A percentile compares a stretch with the other conserved stretches of the same genome.
Evolutionary conservation across 2,888 invertebrate genomes (phyloP).

Genomic region (Ferdinandea cuprea): DNA sequence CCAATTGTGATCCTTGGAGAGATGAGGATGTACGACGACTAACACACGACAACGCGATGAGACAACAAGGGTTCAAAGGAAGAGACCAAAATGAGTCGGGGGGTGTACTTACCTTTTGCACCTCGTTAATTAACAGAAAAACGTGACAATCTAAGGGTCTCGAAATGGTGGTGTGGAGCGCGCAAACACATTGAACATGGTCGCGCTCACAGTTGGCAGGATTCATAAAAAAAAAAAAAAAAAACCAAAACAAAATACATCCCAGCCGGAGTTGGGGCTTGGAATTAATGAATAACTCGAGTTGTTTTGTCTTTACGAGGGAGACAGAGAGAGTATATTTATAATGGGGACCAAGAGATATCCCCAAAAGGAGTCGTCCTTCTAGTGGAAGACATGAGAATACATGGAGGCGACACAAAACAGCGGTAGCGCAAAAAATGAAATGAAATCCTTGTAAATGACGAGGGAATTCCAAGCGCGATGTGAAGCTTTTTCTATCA

Average conservation of each 20-base stretch:
- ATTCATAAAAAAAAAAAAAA: slow-evolving; percentile 34
- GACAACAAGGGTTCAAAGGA: slow-evolving; percentile 39
- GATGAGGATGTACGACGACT: slow-evolving; percentile 11
- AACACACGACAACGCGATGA: slow-evolving; percentile 16
- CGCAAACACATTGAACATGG: slow-evolving; percentile 70
- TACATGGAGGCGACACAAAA: slow-evolving; percentile 12
- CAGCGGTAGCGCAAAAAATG: too few species aligned
- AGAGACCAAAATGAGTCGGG: slow-evolving; percentile 9
- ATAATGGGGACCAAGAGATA: slow-evolving; percentile 24
- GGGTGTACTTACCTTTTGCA: slow-evolving; percentile 72
- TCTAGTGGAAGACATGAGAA: slow-evolving; percentile 17
- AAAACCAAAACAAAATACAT: slow-evolving; percentile 38
- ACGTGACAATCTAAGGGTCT: slow-evolving; percentile 70
- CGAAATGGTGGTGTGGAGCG: slow-evolving; percentile 12
- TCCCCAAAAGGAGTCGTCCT: slow-evolving; percentile 49
- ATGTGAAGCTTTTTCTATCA: slow-evolving; percentile 55
- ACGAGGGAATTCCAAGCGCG: slow-evolving; percentile 55
- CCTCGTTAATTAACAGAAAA: slow-evolving; percentile 75
- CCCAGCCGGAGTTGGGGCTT: slow-evolving; percentile 21
- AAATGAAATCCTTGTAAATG: slow-evolving; percentile 60
- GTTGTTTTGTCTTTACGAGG: slow-evolving; percentile 70
- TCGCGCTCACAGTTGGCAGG: slow-evolving; percentile 67
- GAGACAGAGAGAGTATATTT: slow-evolving; percentile 55
- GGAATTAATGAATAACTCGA: slow-evolving; percentile 71
- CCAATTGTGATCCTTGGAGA: slow-evolving; percentile 67